Evolutionary conservation across 2,888 invertebrate species (phyloP), one percentile per base, ranked within the genome.

Genomic region (Tachina grossa): DNA sequence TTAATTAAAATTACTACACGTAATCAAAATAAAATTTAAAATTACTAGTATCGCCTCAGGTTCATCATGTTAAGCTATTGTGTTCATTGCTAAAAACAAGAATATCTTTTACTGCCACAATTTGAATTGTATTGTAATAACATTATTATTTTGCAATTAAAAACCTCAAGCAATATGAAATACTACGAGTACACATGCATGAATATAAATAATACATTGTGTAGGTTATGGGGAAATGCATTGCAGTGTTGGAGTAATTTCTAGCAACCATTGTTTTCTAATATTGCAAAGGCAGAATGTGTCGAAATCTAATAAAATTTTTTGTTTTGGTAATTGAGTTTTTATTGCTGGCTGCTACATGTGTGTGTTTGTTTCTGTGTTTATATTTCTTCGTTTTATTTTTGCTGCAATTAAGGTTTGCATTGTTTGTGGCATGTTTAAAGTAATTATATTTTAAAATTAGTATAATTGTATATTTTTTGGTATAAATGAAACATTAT

Each of bases 381-480:
- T 1, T 22, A 2, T 22, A 22, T 1, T 5, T 14, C 1, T 63
- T 45, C 4, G 19, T 51, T 69, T 4, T 4, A 31, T 31, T 3
- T 65, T 6, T 55, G 49, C 22, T 22, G 77, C 59, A 68, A 78
- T 78, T 74, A 74, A 16, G 9, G 13, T 47, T 47, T 61, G 63
- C 51, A 65, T 78, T 80, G 16, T 43, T 71, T 80, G 75, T 84
- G 75, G 84, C 84, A 65, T 84, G 84, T 80, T 69, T 16, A 69
- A 80, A 71, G 75, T 65, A 76, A 84, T 84, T 80, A 84, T 80
- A 68, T 74, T 78, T 63, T 9, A 22, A 53, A 83, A 83, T 74
- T 78, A 74, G 61, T 78, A 55, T 78, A 74, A 83, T 83, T 83
- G 66, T 47, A 57, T 31, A 55, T 13, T 3, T 45, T 71, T 45